Conservation (phyloP, 2,797 vertebrate genomes). For the Channa striata region DNA sequence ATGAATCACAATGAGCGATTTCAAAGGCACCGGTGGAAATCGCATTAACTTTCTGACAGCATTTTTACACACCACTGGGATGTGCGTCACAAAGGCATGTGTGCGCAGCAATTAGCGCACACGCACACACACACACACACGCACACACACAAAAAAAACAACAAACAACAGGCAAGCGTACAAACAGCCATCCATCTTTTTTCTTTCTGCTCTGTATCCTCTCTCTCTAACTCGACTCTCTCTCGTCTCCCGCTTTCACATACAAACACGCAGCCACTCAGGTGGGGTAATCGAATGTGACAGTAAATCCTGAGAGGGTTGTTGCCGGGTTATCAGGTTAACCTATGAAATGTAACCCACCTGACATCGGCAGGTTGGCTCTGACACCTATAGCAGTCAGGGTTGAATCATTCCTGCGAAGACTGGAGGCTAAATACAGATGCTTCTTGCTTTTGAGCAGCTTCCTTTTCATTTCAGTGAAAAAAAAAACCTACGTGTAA, state of each 20-base stretch:
- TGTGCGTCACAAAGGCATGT: slow-evolving; percentile 21
- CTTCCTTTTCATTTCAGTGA: slow-evolving; percentile 2
- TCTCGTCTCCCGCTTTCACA: slow-evolving; percentile 33
- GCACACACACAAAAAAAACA: slow-evolving; percentile 10
- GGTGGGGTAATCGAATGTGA: slow-evolving; percentile 74
- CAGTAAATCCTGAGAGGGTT: slow-evolving; percentile 72
- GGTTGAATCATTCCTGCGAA: slow-evolving; percentile 57
- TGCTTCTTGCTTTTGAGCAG: slow-evolving; percentile 15
- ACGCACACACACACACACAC: neutral
- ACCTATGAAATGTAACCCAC: slow-evolving; percentile 75
- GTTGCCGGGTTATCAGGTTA: slow-evolving; percentile 76
- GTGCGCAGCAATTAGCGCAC: slow-evolving; percentile 24
- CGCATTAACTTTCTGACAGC: slow-evolving; percentile 56
- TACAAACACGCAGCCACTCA: slow-evolving; percentile 57
- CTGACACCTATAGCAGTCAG: slow-evolving; percentile 61
- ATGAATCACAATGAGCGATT: slow-evolving; percentile 54
- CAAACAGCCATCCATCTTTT: slow-evolving; percentile 39
- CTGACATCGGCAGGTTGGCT: slow-evolving; percentile 68
- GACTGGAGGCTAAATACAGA: slow-evolving; percentile 49
- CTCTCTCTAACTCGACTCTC: neutral
- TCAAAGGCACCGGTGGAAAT: slow-evolving; percentile 53
- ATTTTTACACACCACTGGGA: slow-evolving; percentile 32
- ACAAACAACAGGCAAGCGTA: neutral
- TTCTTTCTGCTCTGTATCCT: slow-evolving; percentile 9
- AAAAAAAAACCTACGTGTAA: neutral